phyloP scores from a whole-genome alignment of 2,888 invertebrate genomes.

The Deilephila porcellus region DNA sequence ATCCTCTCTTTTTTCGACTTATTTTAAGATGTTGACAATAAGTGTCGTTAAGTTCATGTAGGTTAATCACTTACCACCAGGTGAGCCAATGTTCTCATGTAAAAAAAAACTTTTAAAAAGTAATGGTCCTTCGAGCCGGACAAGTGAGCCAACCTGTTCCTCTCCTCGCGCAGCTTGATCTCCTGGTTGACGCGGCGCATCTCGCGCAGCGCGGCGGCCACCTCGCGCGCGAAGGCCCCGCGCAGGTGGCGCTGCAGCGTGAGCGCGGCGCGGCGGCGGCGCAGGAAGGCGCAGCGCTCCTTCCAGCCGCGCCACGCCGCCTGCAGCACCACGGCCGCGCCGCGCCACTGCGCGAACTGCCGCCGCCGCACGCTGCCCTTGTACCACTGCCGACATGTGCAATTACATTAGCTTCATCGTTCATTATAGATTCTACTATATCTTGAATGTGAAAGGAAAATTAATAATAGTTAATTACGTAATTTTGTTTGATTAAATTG shows the following conservation, averaged over 20 bases:
- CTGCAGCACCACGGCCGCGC: conserved; percentile 90
- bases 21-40: too few relatives aligned
- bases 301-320: conserved; percentile 95
- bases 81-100: too few relatives aligned
- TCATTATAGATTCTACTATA: too few relatives aligned
- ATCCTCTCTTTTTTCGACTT: too few relatives aligned
- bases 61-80: too few relatives aligned
- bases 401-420: too few relatives aligned
- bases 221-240: conserved; percentile 96
- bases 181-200: conserved; percentile 94
- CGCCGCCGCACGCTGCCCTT: conserved; percentile 87
- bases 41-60: too few relatives aligned
- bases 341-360: conserved; percentile 87
- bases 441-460: too few relatives aligned
- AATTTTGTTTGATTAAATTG: too few relatives aligned
- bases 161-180: conserved; percentile 90
- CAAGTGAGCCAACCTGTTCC: conserved; percentile 64
- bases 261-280: conserved; percentile 92
- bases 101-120: background rate
- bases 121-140: background rate
- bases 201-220: conserved; percentile 92
- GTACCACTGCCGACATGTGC: conserved; percentile 80
- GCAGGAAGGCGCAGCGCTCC: conserved; percentile 91
- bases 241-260: conserved; percentile 94
- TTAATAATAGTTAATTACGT: too few relatives aligned